Evolutionary conservation across 2,888 invertebrate species (phyloP).

Genomic region (Clistopyga incitator): DNA sequence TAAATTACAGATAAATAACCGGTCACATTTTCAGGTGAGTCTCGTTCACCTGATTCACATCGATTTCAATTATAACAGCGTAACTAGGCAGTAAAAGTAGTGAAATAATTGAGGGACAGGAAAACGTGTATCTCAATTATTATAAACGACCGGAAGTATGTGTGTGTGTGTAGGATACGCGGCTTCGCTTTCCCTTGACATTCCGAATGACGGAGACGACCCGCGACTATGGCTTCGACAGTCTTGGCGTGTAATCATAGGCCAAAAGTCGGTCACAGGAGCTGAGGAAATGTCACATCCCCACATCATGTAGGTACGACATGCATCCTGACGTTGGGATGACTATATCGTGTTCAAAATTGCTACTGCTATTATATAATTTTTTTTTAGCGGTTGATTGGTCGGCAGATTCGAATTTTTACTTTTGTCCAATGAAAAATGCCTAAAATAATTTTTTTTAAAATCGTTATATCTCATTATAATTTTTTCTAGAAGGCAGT

Average conservation of each 20-base stretch:
- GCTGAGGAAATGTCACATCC: conserved; percentile 58
- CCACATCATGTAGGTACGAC: conserved; percentile 14
- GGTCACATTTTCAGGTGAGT: not conserved
- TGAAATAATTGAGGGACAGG: conserved; percentile 17
- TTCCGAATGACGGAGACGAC: conserved; percentile 54
- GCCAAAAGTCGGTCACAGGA: conserved; percentile 64
- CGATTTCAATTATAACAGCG: not conserved
- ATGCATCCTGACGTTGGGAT: conserved; percentile 11
- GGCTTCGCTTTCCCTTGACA: conserved; percentile 72
- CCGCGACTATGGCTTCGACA: conserved; percentile 27
- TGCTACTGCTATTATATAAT: not conserved
- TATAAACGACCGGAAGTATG: conserved; percentile 47
- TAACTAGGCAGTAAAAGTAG: conserved; percentile 35
- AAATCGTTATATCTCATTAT: too few relatives aligned
- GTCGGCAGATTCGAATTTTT: not conserved
- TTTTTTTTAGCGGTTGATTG: not conserved
- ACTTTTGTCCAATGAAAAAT: not conserved
- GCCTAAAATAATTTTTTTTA: not conserved
- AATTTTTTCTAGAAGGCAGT: too few relatives aligned
- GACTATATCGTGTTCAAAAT: not conserved
- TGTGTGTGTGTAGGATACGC: not conserved
- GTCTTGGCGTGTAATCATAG: conserved; percentile 58
- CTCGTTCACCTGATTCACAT: not conserved
- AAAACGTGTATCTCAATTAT: not conserved
- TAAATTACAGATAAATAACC: too few relatives aligned